Evolutionary conservation across 1,140 invertebrate genomes (phyloP).

Genomic region (Geopemphigus sp.): DNA sequence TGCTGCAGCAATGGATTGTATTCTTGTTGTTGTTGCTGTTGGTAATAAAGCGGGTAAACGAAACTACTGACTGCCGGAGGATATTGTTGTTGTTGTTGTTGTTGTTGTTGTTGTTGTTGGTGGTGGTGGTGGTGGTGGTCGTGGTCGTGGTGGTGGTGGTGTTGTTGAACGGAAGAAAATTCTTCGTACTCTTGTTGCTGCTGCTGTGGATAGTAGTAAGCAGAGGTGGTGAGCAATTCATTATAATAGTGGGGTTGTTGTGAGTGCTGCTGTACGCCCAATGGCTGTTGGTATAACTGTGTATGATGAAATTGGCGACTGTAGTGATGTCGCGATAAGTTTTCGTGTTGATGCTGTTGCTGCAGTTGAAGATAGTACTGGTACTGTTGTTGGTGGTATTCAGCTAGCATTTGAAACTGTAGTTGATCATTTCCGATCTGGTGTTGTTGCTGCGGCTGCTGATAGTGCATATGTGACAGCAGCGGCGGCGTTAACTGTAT

Average conservation of each 20-base stretch:
- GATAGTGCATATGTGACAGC: constrained; percentile 6
- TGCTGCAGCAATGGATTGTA: background rate
- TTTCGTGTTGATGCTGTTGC: constrained; percentile 17
- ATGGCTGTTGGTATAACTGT: constrained; percentile 28
- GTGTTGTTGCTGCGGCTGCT: constrained; percentile 6
- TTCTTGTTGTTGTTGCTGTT: background rate
- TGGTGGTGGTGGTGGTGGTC: background rate
- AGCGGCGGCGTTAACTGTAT: constrained; percentile 20
- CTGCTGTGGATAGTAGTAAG: constrained; percentile 34
- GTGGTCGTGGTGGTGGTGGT: background rate
- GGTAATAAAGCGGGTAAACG: background rate
- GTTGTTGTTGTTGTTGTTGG: background rate
- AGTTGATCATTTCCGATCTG: background rate
- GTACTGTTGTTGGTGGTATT: constrained; percentile 16
- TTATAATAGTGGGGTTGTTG: background rate
- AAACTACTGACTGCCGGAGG: background rate
- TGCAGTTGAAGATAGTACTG: constrained; percentile 3
- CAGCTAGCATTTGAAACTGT: constrained; percentile 6
- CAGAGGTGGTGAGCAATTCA: background rate
- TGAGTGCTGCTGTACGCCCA: background rate
- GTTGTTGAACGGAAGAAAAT: background rate
- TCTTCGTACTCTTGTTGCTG: background rate
- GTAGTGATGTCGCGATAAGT: constrained; percentile 25
- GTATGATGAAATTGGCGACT: constrained; percentile 35
- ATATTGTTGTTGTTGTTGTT: constrained; percentile 16